Evolutionary conservation across 30 jellyfish, hydroid and myxozoan genomes (phyloP).

Genomic region (Phacellophora camtschatica): DNA sequence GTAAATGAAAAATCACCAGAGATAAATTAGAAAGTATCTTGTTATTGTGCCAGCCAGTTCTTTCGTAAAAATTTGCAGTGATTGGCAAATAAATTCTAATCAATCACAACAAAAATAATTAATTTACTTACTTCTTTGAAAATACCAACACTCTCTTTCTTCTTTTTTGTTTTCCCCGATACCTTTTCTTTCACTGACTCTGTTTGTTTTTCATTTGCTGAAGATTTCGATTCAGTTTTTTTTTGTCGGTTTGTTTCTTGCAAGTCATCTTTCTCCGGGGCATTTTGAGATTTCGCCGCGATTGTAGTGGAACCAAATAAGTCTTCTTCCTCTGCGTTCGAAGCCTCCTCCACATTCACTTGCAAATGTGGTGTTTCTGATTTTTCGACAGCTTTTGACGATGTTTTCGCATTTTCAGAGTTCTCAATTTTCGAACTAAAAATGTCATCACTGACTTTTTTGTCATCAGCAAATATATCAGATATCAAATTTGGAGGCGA

Average conservation of each 20-base stretch:
- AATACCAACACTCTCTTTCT: constrained; percentile 19
- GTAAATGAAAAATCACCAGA: too few relatives aligned
- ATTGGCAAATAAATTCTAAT: neutral
- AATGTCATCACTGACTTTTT: constrained; percentile 16
- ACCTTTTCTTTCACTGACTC: constrained; percentile 2
- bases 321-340: constrained; percentile 41
- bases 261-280: too few relatives aligned
- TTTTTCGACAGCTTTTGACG: neutral
- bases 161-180: constrained; percentile 26
- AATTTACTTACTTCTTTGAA: constrained; percentile 15
- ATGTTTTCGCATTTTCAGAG: neutral
- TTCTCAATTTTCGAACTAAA: neutral
- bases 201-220: neutral
- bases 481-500: too few relatives aligned
- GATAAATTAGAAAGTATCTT: too few relatives aligned
- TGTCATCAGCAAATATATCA: constrained; percentile 8
- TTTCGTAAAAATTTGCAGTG: too few relatives aligned
- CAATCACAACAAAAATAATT: neutral
- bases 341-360: neutral
- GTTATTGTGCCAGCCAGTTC: too few relatives aligned
- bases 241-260: too few relatives aligned
- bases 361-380: neutral
- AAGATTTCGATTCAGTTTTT: too few relatives aligned
- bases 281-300: too few relatives aligned
- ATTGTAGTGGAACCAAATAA: constrained; percentile 10